A percentile compares a stretch with the other conserved stretches of the same genome.
Conservation (phyloP, 2,888 invertebrate genomes). For the Oscheius sp. region DNA sequence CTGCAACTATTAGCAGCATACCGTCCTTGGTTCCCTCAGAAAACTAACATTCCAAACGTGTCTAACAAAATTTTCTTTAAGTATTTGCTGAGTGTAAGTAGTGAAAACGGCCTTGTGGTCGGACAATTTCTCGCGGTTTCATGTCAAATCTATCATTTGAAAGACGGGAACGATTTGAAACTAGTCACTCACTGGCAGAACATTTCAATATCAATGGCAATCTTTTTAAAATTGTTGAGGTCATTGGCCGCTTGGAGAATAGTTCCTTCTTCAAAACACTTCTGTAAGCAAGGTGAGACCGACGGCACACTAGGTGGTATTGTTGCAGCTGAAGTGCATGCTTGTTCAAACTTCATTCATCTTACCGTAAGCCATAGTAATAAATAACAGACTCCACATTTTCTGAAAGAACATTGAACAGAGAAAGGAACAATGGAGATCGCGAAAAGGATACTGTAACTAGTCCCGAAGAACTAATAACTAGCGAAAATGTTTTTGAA, state of each 20-base stretch:
- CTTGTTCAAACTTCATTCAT: background rate
- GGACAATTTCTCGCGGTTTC: constrained; percentile 10
- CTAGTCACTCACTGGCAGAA: constrained; percentile 24
- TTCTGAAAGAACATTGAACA: background rate
- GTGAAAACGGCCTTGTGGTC: constrained; percentile 27
- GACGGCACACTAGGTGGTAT: constrained; percentile 4
- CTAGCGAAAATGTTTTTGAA: background rate
- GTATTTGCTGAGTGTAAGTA: constrained; percentile 22
- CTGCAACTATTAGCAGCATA: background rate
- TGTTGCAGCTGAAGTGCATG: constrained; percentile 3
- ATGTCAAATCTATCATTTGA: background rate
- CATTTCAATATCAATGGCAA: constrained; percentile 20
- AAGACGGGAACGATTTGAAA: background rate
- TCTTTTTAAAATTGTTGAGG: constrained; percentile 26
- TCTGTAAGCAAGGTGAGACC: constrained; percentile 14
- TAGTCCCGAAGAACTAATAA: background rate
- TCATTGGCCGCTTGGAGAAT: constrained; percentile 24
- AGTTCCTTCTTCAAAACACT: constrained; percentile 23
- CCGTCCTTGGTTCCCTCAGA: background rate
- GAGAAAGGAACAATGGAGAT: background rate
- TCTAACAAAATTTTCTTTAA: background rate
- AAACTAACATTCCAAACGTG: background rate
- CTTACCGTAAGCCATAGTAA: constrained; percentile 11
- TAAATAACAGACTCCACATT: constrained; percentile 11
- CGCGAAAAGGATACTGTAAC: background rate